phyloP scores from a whole-genome alignment of 2,113 vertebrate genomes.

The Phainopepla nitens region DNA sequence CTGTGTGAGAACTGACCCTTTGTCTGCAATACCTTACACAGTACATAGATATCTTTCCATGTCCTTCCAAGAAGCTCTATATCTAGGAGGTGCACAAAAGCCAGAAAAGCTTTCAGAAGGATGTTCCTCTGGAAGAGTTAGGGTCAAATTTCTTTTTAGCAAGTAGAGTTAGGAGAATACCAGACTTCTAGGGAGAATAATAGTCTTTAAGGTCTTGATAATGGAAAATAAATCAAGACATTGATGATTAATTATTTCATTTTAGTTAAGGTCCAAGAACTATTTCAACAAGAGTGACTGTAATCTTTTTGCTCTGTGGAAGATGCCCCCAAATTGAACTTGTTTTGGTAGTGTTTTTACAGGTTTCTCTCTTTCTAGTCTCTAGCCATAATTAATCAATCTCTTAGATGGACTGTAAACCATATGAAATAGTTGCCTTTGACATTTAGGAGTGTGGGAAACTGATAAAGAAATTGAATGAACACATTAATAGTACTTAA shows the following conservation, averaged over 20 bases:
- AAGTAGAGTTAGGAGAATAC: neutral
- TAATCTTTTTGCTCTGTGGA: neutral
- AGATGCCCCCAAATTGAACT: neutral
- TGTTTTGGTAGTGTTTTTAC: neutral
- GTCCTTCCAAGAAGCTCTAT: neutral
- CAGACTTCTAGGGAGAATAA: neutral
- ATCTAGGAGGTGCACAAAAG: neutral
- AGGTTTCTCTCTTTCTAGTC: neutral
- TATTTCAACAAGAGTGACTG: neutral
- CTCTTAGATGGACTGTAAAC: neutral
- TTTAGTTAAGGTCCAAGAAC: neutral
- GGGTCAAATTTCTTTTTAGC: neutral
- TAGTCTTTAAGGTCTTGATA: neutral
- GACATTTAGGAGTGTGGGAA: neutral
- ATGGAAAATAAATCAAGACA: neutral
- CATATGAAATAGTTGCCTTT: neutral
- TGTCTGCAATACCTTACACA: neutral
- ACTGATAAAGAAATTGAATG: neutral
- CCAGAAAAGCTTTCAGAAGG: neutral
- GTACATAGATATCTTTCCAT: neutral
- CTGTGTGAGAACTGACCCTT: neutral
- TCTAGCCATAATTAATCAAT: neutral
- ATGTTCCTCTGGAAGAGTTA: neutral
- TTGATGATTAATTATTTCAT: neutral
- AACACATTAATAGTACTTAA: neutral